A percentile compares a stretch with the other conserved stretches of the same genome.
These are phyloP conservation scores for Asobara japonica DNA, from an alignment of 1,140 invertebrate genomes.

Conservation along the genomic window DNA sequence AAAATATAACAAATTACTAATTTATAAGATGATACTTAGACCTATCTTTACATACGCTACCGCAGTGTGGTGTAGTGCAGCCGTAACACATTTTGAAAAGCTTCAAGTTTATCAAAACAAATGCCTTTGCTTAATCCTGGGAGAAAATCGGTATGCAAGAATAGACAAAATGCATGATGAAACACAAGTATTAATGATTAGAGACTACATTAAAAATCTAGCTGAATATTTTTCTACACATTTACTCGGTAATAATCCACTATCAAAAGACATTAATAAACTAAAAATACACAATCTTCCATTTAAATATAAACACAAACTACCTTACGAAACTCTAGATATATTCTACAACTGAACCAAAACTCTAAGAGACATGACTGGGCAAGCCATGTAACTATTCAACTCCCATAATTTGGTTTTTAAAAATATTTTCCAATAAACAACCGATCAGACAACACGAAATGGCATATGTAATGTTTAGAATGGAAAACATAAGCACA, in stretches of 20 bases:
- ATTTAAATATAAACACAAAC: neutral
- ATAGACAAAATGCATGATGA: neutral
- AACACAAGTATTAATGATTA: too few species aligned
- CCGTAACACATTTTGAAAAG: neutral
- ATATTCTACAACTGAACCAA: neutral
- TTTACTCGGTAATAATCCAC: neutral
- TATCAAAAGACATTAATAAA: neutral
- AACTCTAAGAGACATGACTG: too few species aligned
- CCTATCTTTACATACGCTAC: neutral
- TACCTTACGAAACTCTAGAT: neutral
- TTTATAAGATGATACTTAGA: neutral
- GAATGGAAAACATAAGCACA: neutral
- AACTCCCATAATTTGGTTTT: neutral
- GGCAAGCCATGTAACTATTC: too few species aligned
- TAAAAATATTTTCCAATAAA: neutral
- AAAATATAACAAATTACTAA: neutral
- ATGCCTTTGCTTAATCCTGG: neutral
- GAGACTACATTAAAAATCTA: too few species aligned
- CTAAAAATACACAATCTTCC: neutral
- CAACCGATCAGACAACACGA: neutral
- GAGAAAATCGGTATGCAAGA: neutral
- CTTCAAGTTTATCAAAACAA: neutral
- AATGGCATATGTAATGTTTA: neutral
- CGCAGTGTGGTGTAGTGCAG: neutral
- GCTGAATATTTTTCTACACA: neutral